Evolutionary conservation across 2,888 invertebrate species (phyloP), one percentile per base, ranked within the genome.

Genomic region (Drosophila macrothrix): DNA sequence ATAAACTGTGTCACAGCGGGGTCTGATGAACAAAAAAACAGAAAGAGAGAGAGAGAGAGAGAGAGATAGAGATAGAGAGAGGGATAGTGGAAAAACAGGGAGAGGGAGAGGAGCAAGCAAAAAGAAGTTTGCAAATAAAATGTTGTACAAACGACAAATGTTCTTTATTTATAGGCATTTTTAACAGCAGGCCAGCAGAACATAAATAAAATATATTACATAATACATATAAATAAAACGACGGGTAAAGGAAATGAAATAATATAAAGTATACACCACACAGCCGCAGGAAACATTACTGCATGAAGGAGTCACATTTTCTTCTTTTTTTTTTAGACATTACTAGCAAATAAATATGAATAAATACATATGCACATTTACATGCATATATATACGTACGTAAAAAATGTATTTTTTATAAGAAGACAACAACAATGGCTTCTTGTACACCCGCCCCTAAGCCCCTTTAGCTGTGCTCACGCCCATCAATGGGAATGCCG

Each of bases 131-230:
- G 66, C 60, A 67, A 78, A 78, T 80, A 80, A 78, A 78, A 73
- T 61, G 68, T 62, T 73, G 63, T 64, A 39, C 52, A 69, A 79
- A 73, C 63, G 78, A 64, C 80, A 79, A 80, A 79, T 79, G 63
- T 64, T 64, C 66, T 83, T 88, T 80, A 86, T 86, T 86, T 86
- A 86, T 90, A 81, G 90, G 83, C 76, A 67, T 88, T 90, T 89
- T 78, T 73, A 86, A 83, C 85, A 90, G 85, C 90, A 71, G 85
- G 90, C 79, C 70, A 81, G 67, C 70, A 62, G 73, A 79, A 89
- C 84, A 83, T 69, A 83, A 83, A 78, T 83, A 72, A 84, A 81
- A 77, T 76, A 84, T 79, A 75, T 77, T 80, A 78, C 71, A 69
- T 69, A 54, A 76, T 67, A 76, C 39, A 73, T 73, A 76, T 72